Evolutionary conservation across 2,888 invertebrate species (phyloP).

Genomic region (Leuctra nigra): DNA sequence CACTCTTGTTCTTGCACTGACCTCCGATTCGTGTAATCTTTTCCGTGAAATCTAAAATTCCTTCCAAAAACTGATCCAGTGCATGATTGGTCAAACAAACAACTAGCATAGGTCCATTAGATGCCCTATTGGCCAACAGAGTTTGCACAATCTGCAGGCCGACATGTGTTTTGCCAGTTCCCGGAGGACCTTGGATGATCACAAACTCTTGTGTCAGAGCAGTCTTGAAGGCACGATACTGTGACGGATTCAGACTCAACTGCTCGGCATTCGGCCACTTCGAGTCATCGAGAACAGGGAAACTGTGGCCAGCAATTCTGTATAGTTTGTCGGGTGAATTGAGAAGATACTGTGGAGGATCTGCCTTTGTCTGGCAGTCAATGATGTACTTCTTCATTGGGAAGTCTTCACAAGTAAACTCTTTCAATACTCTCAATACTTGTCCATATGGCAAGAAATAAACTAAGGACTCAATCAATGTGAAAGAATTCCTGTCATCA

Average conservation of each 20-base stretch:
- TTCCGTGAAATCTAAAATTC: slow-evolving; percentile 50
- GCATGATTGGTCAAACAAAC: slow-evolving; percentile 84
- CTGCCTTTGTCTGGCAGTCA: no score
- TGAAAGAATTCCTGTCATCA: no score
- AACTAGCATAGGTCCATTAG: slow-evolving; percentile 70
- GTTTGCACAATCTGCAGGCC: slow-evolving; percentile 64
- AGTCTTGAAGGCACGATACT: slow-evolving; percentile 52
- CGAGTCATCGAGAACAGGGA: no score
- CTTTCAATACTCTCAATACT: no score
- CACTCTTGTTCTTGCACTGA: slow-evolving; percentile 52
- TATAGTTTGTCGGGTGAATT: no score
- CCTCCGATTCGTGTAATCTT: slow-evolving; percentile 63
- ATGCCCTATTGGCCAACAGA: neutral
- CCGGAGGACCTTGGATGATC: slow-evolving; percentile 82
- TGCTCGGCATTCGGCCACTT: no score
- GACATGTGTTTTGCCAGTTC: slow-evolving; percentile 79
- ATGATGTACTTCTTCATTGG: no score
- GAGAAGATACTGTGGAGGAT: no score
- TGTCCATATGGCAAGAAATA: no score
- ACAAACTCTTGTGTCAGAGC: slow-evolving; percentile 66
- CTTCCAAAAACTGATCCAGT: slow-evolving; percentile 77
- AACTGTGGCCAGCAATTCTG: no score
- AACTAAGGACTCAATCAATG: no score
- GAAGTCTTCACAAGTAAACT: no score
- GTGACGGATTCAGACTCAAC: neutral